A percentile compares a stretch with the other conserved stretches of the same genome.
phyloP scores from a whole-genome alignment of 1,140 invertebrate species.

The Megalonaias nervosa region DNA sequence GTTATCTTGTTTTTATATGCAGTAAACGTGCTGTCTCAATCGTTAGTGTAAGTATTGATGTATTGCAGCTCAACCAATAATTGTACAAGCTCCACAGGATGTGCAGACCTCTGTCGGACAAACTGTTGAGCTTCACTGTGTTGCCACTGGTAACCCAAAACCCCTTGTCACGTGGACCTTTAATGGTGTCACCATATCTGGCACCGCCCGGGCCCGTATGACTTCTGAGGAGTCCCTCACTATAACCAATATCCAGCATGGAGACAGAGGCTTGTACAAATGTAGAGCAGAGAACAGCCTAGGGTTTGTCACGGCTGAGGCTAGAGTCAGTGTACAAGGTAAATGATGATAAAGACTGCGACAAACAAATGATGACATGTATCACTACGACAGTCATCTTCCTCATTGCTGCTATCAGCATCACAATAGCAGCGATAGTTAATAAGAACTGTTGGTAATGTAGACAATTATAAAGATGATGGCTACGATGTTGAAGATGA shows the following conservation, averaged over 20 bases:
- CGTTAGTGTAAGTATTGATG: too few relatives aligned
- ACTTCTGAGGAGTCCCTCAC: slow-evolving; percentile 75
- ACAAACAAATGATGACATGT: too few relatives aligned
- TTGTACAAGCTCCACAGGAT: slow-evolving; percentile 56
- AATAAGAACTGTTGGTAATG: too few relatives aligned
- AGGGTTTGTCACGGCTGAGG: slow-evolving; percentile 78
- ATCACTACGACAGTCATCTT: too few relatives aligned
- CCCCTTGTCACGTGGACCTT: slow-evolving; percentile 82
- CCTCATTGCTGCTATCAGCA: too few relatives aligned
- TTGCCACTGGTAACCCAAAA: slow-evolving; percentile 77
- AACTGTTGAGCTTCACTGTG: slow-evolving; percentile 77
- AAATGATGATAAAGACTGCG: slow-evolving; percentile 54
- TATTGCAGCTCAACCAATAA: too few relatives aligned
- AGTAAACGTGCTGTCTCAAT: too few relatives aligned
- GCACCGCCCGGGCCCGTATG: neutral
- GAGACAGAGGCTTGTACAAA: slow-evolving; percentile 80
- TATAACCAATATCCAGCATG: slow-evolving; percentile 76
- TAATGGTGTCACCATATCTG: slow-evolving; percentile 38
- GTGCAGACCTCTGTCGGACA: slow-evolving; percentile 71
- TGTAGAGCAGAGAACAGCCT: slow-evolving; percentile 81
- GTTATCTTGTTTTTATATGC: too few relatives aligned
- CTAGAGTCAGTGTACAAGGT: slow-evolving; percentile 81
- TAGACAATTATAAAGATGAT: too few relatives aligned
- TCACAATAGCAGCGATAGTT: too few relatives aligned
- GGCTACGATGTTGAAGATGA: too few relatives aligned